phyloP scores from a whole-genome alignment of 2,888 invertebrate species.

The Lasioglossum oenotherae region DNA sequence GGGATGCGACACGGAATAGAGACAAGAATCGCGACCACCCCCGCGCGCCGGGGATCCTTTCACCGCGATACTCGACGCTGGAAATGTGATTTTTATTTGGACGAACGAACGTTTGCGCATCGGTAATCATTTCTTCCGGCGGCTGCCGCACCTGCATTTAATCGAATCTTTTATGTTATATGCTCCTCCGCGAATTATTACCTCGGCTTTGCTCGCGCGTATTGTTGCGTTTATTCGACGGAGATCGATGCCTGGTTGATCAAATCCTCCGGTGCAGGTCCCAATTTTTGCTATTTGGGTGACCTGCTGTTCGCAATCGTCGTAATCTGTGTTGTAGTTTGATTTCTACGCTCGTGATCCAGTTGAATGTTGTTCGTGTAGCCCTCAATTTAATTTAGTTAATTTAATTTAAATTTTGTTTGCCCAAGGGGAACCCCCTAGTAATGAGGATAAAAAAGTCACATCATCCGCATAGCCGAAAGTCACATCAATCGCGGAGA shows the following conservation, averaged over 20 bases:
- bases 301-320: too few relatives aligned
- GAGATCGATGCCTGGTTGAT: not conserved
- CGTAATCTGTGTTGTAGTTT: too few relatives aligned
- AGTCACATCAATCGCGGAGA: too few relatives aligned
- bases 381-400: too few relatives aligned
- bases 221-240: not conserved
- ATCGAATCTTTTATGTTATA: not conserved
- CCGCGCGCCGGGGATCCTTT: constrained; percentile 18
- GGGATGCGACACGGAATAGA: constrained; percentile 53
- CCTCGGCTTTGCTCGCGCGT: not conserved
- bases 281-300: not conserved
- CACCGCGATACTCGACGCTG: constrained; percentile 43
- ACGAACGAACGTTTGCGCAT: constrained; percentile 8
- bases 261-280: not conserved
- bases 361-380: too few relatives aligned
- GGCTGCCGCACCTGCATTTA: not conserved
- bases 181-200: not conserved
- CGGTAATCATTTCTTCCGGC: not conserved
- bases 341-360: too few relatives aligned
- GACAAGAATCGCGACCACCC: constrained; percentile 63
- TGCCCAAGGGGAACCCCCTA: too few relatives aligned
- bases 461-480: too few relatives aligned
- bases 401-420: too few relatives aligned
- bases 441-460: too few relatives aligned
- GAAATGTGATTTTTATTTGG: constrained; percentile 45